phyloP scores from a whole-genome alignment of 2,113 vertebrate genomes.

The Gobio gobio region DNA sequence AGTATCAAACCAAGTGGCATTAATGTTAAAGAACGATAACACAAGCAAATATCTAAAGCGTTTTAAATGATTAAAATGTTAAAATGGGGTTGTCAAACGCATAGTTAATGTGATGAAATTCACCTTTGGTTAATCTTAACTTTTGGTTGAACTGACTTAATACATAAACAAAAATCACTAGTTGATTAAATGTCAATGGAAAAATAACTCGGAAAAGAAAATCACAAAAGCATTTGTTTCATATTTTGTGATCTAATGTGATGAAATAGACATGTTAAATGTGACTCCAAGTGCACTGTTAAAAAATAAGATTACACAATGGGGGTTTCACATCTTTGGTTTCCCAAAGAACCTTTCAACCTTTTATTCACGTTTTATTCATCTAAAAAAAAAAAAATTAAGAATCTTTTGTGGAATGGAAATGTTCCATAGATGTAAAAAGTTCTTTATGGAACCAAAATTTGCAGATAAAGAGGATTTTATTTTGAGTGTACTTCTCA shows the following conservation, averaged over 20 bases:
- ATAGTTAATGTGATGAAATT: background rate
- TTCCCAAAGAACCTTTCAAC: too few species aligned
- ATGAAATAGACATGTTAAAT: background rate
- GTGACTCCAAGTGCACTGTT: background rate
- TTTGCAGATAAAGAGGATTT: too few species aligned
- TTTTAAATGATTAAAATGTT: background rate
- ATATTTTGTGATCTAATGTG: background rate
- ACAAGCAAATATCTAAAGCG: background rate
- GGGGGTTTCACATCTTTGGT: too few species aligned
- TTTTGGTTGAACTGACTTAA: background rate
- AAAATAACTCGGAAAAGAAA: background rate
- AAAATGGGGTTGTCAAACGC: background rate
- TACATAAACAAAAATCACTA: background rate
- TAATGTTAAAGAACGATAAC: background rate
- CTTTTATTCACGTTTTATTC: too few species aligned
- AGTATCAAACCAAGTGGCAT: background rate
- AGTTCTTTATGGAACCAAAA: too few species aligned
- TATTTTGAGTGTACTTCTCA: background rate
- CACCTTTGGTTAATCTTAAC: background rate
- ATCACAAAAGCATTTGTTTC: background rate
- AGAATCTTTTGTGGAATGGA: too few species aligned
- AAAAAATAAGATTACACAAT: too few species aligned
- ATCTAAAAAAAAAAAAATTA: too few species aligned
- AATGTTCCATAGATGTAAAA: too few species aligned
- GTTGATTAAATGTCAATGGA: background rate